A percentile compares a stretch with the other conserved stretches of the same genome.
Evolutionary conservation across 2,888 invertebrate genomes (phyloP).

Genomic region (Oeneis ivallda): DNA sequence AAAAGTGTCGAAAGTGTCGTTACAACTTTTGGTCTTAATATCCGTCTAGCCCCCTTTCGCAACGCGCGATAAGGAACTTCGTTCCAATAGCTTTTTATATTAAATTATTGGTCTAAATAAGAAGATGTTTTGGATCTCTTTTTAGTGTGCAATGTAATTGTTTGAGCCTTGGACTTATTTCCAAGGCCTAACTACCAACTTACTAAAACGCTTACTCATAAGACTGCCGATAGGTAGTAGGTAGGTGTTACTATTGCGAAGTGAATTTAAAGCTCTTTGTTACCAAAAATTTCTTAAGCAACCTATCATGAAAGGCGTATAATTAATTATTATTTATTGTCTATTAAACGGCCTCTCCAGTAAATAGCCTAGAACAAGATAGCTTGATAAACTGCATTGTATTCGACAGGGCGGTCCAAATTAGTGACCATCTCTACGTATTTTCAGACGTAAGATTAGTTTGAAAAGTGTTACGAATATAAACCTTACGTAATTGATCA

Average conservation of each 20-base stretch:
- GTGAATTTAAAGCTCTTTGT: constrained; percentile 5
- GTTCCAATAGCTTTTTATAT: too few relatives aligned
- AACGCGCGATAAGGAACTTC: too few relatives aligned
- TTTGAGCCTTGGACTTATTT: constrained; percentile 12
- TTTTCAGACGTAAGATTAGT: not conserved
- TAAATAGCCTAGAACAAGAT: constrained; percentile 17
- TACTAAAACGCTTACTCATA: constrained; percentile 10
- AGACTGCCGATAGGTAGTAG: not conserved
- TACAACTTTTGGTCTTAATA: too few relatives aligned
- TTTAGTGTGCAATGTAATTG: constrained; percentile 1
- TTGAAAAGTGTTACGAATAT: constrained; percentile 2
- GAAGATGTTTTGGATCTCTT: too few relatives aligned
- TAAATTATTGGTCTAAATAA: too few relatives aligned
- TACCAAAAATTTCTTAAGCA: constrained; percentile 14
- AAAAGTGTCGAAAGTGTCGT: too few relatives aligned
- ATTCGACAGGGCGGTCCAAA: constrained; percentile 22
- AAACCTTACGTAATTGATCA: constrained; percentile 1
- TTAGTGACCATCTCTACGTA: constrained; percentile 20
- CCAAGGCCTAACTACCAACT: not conserved
- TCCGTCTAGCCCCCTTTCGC: too few relatives aligned
- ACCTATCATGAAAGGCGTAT: constrained; percentile 1
- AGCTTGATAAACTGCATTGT: constrained; percentile 22
- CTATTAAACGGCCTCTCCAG: constrained; percentile 1
- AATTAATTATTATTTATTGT: constrained; percentile 18
- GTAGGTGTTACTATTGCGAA: constrained; percentile 17